Conservation (phyloP, 2,797 vertebrate genomes). For the Zonotrichia albicollis region DNA sequence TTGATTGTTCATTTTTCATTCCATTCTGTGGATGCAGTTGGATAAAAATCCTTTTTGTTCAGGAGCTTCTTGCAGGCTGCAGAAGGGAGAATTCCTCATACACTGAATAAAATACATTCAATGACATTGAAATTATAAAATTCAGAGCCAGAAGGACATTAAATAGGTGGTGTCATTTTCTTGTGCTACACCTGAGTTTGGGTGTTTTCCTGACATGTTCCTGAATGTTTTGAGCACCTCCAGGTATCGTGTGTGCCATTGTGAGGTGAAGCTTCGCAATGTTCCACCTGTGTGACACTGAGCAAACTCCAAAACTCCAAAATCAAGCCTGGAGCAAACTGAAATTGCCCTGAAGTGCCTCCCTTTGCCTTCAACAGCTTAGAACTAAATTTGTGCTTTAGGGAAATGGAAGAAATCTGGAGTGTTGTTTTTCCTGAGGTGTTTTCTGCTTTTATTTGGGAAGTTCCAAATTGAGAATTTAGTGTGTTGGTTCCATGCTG, state of each 20-base stretch:
- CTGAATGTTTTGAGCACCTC: neutral
- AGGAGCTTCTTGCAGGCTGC: neutral
- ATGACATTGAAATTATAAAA: neutral
- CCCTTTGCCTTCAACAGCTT: neutral
- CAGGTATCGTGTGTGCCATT: neutral
- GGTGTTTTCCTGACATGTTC: neutral
- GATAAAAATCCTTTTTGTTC: neutral
- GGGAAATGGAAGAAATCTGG: neutral
- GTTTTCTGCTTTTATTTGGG: neutral
- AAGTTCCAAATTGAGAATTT: neutral
- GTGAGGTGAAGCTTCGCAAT: neutral
- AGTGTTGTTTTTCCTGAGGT: neutral
- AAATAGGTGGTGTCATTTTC: too few species aligned
- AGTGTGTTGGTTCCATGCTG: rapidly evolving
- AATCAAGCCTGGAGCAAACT: neutral
- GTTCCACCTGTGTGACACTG: neutral
- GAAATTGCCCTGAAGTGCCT: neutral
- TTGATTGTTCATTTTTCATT: neutral
- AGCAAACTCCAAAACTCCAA: neutral
- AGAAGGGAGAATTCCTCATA: neutral
- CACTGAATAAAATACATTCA: neutral
- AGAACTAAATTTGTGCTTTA: neutral
- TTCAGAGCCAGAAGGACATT: too few species aligned
- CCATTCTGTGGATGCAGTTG: neutral
- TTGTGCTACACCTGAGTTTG: too few species aligned